phyloP scores from a whole-genome alignment of 2,113 vertebrate genomes.

The Nycticebus coucang region DNA sequence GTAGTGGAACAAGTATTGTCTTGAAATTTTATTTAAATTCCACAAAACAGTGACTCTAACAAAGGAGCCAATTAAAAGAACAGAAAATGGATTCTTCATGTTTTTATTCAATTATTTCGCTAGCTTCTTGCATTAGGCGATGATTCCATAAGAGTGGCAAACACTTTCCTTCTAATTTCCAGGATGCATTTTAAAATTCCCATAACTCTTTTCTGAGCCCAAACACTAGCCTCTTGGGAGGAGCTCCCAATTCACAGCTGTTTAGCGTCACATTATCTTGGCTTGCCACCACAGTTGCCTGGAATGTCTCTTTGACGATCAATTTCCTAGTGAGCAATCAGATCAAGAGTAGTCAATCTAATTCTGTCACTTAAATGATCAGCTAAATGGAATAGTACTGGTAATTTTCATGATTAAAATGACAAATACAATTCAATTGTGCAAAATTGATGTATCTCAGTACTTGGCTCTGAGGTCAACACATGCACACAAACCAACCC shows the following conservation, averaged over 20 bases:
- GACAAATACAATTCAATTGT: constrained; percentile 51
- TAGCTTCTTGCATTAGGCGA: neutral
- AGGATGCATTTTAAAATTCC: neutral
- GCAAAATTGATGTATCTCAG: constrained; percentile 4
- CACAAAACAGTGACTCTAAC: neutral
- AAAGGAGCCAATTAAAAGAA: neutral
- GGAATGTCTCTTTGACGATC: constrained; percentile 24
- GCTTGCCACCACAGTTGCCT: neutral
- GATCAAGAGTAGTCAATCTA: constrained; percentile 21
- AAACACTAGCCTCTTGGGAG: neutral
- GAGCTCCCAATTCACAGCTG: neutral
- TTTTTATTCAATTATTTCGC: neutral
- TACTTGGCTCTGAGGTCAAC: neutral
- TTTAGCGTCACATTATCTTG: neutral
- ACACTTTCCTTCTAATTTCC: neutral
- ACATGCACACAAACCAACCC: neutral
- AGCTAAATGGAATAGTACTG: constrained; percentile 1
- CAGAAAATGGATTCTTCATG: neutral
- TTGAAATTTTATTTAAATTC: constrained; percentile 6
- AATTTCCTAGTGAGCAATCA: constrained; percentile 51
- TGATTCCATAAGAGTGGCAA: neutral
- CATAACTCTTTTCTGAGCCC: neutral
- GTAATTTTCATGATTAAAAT: constrained; percentile 56
- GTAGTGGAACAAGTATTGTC: neutral
- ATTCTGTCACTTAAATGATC: constrained; percentile 46